These are phyloP conservation scores for Caenorhabditis sp. DNA, from an alignment of 2,888 invertebrate genomes.

Conservation along the genomic window DNA sequence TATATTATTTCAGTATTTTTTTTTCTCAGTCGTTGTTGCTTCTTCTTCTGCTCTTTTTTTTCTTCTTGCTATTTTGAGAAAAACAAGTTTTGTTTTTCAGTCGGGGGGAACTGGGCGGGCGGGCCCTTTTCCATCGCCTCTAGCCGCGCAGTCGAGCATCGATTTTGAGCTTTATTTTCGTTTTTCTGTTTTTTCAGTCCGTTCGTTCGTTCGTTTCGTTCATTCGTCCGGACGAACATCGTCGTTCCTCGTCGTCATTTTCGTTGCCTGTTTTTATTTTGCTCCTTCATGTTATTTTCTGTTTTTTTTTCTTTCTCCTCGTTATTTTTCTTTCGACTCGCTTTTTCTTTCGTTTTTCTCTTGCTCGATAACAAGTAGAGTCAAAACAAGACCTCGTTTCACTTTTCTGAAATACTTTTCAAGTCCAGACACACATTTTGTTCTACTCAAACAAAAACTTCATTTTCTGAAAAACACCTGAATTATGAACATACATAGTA, in stretches of 20 bases:
- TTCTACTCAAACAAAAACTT: slow-evolving; percentile 13
- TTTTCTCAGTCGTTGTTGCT: background rate
- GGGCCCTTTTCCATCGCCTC: too few relatives aligned
- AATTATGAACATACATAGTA: background rate
- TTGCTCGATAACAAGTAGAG: background rate
- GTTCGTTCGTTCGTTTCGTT: background rate
- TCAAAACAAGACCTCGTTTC: background rate
- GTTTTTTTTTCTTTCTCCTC: slow-evolving; percentile 17
- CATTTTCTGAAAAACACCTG: background rate
- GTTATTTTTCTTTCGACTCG: slow-evolving; percentile 11
- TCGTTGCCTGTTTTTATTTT: slow-evolving; percentile 27
- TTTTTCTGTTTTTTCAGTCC: background rate
- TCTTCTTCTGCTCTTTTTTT: background rate
- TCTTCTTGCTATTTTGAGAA: slow-evolving; percentile 1
- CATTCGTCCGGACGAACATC: slow-evolving; percentile 19
- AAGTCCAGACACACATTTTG: slow-evolving; percentile 1
- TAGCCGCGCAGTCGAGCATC: background rate
- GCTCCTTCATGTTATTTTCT: slow-evolving; percentile 16
- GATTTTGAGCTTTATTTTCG: background rate
- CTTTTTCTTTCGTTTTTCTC: slow-evolving; percentile 3
- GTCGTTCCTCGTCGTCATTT: slow-evolving; percentile 32
- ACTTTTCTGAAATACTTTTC: slow-evolving; percentile 7
- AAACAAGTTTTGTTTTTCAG: slow-evolving; percentile 5
- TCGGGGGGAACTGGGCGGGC: background rate
- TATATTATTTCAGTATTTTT: background rate